These are phyloP conservation scores for Pelecanoides urinatrix DNA, from an alignment of 2,113 vertebrate species.

Conservation along the genomic window DNA sequence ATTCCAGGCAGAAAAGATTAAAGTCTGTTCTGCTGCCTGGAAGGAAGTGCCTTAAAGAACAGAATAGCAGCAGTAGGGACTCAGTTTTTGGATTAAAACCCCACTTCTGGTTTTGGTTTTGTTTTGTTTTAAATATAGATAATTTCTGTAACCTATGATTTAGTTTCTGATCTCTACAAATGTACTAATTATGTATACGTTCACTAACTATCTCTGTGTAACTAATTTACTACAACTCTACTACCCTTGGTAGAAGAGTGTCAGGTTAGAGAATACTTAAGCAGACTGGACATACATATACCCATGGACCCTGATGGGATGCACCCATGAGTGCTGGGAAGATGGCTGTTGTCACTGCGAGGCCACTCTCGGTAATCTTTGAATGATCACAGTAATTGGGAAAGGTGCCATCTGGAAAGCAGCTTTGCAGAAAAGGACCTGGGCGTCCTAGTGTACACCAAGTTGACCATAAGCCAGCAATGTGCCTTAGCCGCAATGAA, in stretches of 20 bases:
- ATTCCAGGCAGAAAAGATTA: not conserved
- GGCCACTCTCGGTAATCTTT: not conserved
- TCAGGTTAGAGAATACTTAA: not conserved
- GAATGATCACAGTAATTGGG: not conserved
- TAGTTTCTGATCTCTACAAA: not conserved
- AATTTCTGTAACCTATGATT: not conserved
- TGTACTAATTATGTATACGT: not conserved
- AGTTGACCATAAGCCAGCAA: not conserved
- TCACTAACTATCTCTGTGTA: not conserved
- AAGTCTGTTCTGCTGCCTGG: not conserved
- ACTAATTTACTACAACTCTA: not conserved
- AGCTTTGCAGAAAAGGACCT: not conserved
- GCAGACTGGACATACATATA: not conserved
- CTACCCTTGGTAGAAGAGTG: not conserved
- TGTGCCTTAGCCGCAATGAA: rapidly evolving
- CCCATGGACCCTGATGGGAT: not conserved
- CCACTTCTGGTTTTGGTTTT: not conserved
- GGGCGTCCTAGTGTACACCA: not conserved
- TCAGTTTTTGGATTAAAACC: not conserved
- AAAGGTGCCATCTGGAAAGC: not conserved
- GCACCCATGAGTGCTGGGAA: not conserved
- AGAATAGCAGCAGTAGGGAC: not conserved
- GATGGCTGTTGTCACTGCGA: not conserved
- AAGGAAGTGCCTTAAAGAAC: not conserved
- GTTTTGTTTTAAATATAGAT: not conserved